Evolutionary conservation across 1,140 invertebrate genomes (phyloP), one percentile per base, ranked within the genome.

Genomic region (Trachymyrmex cornetzi): DNA sequence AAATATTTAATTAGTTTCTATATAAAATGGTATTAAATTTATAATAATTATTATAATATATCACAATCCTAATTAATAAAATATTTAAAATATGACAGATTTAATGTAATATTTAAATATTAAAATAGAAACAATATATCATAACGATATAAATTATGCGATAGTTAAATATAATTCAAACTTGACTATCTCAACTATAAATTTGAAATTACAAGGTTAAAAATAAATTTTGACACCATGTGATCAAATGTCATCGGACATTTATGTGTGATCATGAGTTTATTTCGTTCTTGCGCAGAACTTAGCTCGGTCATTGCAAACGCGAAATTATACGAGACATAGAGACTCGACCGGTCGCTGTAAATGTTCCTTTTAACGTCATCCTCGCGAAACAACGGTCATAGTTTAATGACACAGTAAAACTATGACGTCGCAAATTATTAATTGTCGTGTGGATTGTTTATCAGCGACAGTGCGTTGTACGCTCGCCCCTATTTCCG

Each of bases 311-410:
- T 30, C 63, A 80, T 80, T 34, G 63, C 30, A 34, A 81, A 14
- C n/a, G 22, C 11, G 27, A 61, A 34, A 27, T 12, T 71, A 38
- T 88, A 69, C 61, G 69, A 44, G 12, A 30, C 22, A 44, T 34
- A 71, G 63, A 63, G 22, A 12, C n/a, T 34, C 24, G 19, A 6
- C 19, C 22, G n/a, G 38, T 24, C 16, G 67, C 57, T 67, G n/a
- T 89, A 89, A 89, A 89, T 34, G 71, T 44, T 44, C 55, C 48
- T 44, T 81, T 89, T 89, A 89, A 57, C 48, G 16, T 86, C 30
- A 55, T 63, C 12, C 34, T 44, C 48, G 66, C 55, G n/a, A 63
- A 53, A 27, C 69, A 67, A 77, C 61, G 30, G 38, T 50, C 48
- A 19, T 59, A 77, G 19, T 77, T 86, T 89, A 89, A 89, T 22